Percentiles rank a stretch among this genome's conserved stretches.
phyloP scores from a whole-genome alignment of 2,113 vertebrate species.

The Pomatorhinus ruficollis region DNA sequence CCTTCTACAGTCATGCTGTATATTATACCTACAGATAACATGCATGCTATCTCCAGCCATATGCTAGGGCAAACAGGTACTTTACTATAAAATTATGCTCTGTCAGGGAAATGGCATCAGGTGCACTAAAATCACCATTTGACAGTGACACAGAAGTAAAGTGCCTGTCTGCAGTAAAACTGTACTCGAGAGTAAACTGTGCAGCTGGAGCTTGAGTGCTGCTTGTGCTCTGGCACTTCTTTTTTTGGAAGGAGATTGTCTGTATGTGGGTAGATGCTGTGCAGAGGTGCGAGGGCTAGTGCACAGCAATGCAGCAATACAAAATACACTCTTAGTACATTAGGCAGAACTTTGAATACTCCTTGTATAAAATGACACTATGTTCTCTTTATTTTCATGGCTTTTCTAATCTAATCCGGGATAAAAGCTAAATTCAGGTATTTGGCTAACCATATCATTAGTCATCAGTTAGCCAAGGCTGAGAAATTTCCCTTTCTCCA shows the following conservation, averaged over 20 bases:
- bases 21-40: neutral
- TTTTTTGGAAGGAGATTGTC: neutral
- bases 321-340: neutral
- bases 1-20: neutral
- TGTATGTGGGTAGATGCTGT: neutral
- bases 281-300: neutral
- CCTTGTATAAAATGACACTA: neutral
- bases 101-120: neutral
- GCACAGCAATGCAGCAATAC: neutral
- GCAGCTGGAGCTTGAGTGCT: neutral
- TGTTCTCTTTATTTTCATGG: neutral
- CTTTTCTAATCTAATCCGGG: neutral
- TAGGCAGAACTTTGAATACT: neutral
- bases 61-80: neutral
- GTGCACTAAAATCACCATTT: neutral
- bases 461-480: neutral
- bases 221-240: neutral
- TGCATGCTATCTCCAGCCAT: neutral
- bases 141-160: neutral
- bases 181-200: fast-evolving
- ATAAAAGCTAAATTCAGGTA: neutral
- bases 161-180: neutral
- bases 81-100: neutral
- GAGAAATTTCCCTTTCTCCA: neutral
- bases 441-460: neutral